Base-by-base conservation (phyloP, 2,797 vertebrate genomes). In the Halcyon badia region DNA sequence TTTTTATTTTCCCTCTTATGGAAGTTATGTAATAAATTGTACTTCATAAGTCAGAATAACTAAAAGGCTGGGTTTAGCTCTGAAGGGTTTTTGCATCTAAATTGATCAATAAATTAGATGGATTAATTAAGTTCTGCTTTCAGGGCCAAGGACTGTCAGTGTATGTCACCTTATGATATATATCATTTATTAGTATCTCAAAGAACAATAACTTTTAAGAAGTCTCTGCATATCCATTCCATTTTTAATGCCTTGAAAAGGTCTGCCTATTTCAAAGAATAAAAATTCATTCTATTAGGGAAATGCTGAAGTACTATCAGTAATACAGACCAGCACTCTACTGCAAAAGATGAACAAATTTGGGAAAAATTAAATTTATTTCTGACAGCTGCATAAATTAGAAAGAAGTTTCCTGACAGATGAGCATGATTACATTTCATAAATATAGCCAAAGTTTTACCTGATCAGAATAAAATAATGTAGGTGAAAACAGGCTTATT, bases 51-150 rank as follows among this genome's bases (percentile, higher is more conserved):
- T 94, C 90, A 92, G 19, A 70, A 42, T 93, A 77, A 90, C 58
- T 87, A 83, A 95, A 94, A 69, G 79, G 64, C 70, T 94, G 72
- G 98, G 94, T 95, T 94, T 93, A 92, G 14, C 25, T 97, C 73
- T 82, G 85, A 94, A 95, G 64, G 96, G 90, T 97, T 98, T 98
- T 98, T 97, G 97, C 97, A 58, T 94, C 89, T 94, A 97, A 97
- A 94, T 94, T 97, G 96, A 98, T 98, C 97, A 97, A 98, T 98
- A 97, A 97, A 98, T 98, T 98, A 97, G 94, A 97, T 97, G 83
- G 95, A 98, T 97, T 98, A 97, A 98, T 98, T 98, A 97, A 97
- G 94, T 98, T 97, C 83, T 44, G 35, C 96, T 98, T 94, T 98
- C 97, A 98, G 76, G 89, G 80, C 95, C 93, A 75, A 96, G 96